A percentile compares a stretch with the other conserved stretches of the same genome.
These are phyloP conservation scores for Pangasius mekongensis DNA, from an alignment of 2,797 vertebrate species.

Conservation along the genomic window DNA sequence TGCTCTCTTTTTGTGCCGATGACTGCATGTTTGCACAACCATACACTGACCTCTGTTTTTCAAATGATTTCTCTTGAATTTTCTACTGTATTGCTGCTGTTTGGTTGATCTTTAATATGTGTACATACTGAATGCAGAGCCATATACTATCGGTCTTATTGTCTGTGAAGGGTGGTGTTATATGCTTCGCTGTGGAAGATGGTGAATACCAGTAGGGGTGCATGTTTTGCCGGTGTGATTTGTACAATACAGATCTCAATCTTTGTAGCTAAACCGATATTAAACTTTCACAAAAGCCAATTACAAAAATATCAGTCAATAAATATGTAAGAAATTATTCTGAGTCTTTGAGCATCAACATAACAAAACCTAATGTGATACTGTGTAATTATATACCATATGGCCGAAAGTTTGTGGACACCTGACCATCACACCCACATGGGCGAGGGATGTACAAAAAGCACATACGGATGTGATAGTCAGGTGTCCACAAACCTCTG, in stretches of 20 bases:
- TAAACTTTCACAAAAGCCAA: conserved; percentile 18
- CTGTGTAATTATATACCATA: not conserved
- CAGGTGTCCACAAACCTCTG: not conserved
- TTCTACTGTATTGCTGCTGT: conserved; percentile 52
- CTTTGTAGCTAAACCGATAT: conserved; percentile 31
- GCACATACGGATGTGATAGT: not conserved
- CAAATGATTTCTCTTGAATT: conserved; percentile 28
- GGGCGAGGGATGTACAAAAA: not conserved
- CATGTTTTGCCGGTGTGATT: conserved; percentile 52
- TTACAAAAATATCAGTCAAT: conserved; percentile 41
- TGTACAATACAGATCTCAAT: conserved; percentile 41
- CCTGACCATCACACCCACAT: not conserved
- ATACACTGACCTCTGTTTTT: conserved; percentile 34
- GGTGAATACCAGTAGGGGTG: conserved; percentile 20
- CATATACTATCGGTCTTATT: conserved; percentile 46
- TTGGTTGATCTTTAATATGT: conserved; percentile 46
- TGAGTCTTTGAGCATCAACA: not conserved
- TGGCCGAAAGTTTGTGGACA: not conserved
- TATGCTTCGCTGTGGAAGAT: conserved; percentile 39
- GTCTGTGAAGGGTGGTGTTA: conserved; percentile 41
- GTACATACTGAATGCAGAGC: conserved; percentile 52
- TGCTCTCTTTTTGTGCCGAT: conserved; percentile 7
- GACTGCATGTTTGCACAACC: conserved; percentile 50
- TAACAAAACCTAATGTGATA: not conserved
- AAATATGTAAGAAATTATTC: conserved; percentile 39